Evolutionary conservation across 2,888 invertebrate genomes (phyloP).

Genomic region (Platycheirus rosarum): DNA sequence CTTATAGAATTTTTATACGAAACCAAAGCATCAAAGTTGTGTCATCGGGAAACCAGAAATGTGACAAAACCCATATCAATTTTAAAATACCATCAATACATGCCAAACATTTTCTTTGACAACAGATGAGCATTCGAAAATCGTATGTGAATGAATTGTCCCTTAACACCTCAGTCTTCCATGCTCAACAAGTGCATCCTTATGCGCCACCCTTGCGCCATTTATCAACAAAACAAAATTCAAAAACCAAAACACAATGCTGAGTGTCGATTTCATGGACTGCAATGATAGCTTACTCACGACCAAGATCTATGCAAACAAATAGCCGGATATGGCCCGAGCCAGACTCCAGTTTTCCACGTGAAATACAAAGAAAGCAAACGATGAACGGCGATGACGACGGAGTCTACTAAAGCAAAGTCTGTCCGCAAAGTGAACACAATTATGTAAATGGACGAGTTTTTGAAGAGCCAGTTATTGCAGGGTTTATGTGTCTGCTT

Average conservation of each 20-base stretch:
- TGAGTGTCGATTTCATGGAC: slow-evolving; percentile 32
- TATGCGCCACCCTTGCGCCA: not conserved
- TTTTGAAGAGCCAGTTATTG: slow-evolving; percentile 61
- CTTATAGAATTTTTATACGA: too few relatives aligned
- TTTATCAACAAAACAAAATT: slow-evolving; percentile 26
- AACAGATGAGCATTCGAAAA: not conserved
- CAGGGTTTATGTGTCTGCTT: slow-evolving; percentile 44
- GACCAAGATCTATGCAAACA: slow-evolving; percentile 45
- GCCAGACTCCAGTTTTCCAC: slow-evolving; percentile 25
- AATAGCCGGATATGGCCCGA: slow-evolving; percentile 33
- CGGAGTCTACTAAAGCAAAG: not conserved
- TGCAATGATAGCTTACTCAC: slow-evolving; percentile 41
- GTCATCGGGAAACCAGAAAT: not conserved
- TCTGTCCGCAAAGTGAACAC: slow-evolving; percentile 53
- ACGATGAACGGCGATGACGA: slow-evolving; percentile 8
- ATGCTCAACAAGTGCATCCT: not conserved
- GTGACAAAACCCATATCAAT: not conserved
- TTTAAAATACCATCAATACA: not conserved
- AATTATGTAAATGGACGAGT: slow-evolving; percentile 69
- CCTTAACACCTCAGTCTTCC: not conserved
- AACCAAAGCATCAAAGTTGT: too few relatives aligned
- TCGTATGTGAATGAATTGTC: slow-evolving; percentile 16
- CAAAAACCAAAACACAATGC: slow-evolving; percentile 20
- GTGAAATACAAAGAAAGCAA: slow-evolving; percentile 26
- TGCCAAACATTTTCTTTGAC: slow-evolving; percentile 10